Base-by-base conservation (phyloP, 2,888 invertebrate species). In the Nowickia ferox region DNA sequence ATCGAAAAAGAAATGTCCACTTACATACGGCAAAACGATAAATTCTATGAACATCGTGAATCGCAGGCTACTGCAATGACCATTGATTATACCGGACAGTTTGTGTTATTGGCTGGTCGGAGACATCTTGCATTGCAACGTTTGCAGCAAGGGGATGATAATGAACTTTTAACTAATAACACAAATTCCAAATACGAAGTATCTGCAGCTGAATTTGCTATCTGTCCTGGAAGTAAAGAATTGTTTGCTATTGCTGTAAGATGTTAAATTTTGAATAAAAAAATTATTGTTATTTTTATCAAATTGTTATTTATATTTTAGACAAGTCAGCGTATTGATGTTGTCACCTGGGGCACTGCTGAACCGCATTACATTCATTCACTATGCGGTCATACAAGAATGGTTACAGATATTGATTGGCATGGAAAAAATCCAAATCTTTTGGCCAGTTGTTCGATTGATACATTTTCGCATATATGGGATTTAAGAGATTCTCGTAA, bases 401-500 rank as follows among this genome's bases (percentile, higher is more conserved):
- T 97, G 19, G 96, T 98, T 42, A 97, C 97, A 82, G 98, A 98
- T 91, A 95, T 99, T 76, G 97, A 98, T 93, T 99, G 98, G 96
- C 98, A 98, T 90, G 94, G 95, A 69, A 95, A 95, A 90, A 95
- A 97, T 91, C 95, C 96, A 1, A 95, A 96, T 91, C 92, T 96
- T 65, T 92, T 97, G 81, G 97, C 98, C 10, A 97, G 98, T 61
- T 98, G 98, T 90, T 98, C 98, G 6, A 97, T 97, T 75, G 98
- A 98, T 91, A 97, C 98, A 55, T 98, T 96, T 90, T 97, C 98
- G 51, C 96, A 98, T 91, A 94, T 98, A 79, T 98, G 98, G 98
- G 98, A 99, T 91, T 94, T 97, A 71, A 93, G 98, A 89, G 98
- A 98, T 93, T 94, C 96, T 10, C 94, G 97, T 85, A 96, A 96